Evolutionary conservation across 2,888 invertebrate genomes (phyloP).

Genomic region (Heliconius aoede): DNA sequence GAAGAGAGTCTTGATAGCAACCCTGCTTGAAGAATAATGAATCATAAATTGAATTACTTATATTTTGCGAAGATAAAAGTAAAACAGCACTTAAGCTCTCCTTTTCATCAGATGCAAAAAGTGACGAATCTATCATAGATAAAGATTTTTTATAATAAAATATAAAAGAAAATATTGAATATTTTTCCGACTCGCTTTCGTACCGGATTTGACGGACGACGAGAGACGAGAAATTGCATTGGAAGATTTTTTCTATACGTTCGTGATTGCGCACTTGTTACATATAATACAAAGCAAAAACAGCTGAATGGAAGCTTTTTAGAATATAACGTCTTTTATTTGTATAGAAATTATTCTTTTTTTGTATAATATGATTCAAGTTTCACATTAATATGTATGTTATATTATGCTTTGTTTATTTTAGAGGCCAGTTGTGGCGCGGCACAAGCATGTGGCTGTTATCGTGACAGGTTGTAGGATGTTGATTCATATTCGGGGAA

Average conservation of each 20-base stretch:
- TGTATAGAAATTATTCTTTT: not conserved
- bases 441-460: no score
- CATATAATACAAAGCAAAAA: constrained; percentile 16
- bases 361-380: not conserved
- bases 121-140: not conserved
- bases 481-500: no score
- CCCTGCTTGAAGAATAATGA: not conserved
- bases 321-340: not conserved
- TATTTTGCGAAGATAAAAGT: constrained; percentile 6
- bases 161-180: constrained; percentile 6
- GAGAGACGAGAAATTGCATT: constrained; percentile 27
- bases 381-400: not conserved
- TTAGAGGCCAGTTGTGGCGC: no score
- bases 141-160: not conserved
- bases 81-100: not conserved
- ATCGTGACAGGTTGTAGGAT: no score
- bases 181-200: constrained; percentile 10
- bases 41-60: constrained; percentile 7
- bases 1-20: no score
- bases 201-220: constrained; percentile 21
- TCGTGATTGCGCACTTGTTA: constrained; percentile 31
- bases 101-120: not conserved
- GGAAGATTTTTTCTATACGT: constrained; percentile 18
- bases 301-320: constrained; percentile 2
- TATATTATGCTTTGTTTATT: no score